Base-by-base conservation (phyloP, 2,113 vertebrate species). In the Mirza zaza region DNA sequence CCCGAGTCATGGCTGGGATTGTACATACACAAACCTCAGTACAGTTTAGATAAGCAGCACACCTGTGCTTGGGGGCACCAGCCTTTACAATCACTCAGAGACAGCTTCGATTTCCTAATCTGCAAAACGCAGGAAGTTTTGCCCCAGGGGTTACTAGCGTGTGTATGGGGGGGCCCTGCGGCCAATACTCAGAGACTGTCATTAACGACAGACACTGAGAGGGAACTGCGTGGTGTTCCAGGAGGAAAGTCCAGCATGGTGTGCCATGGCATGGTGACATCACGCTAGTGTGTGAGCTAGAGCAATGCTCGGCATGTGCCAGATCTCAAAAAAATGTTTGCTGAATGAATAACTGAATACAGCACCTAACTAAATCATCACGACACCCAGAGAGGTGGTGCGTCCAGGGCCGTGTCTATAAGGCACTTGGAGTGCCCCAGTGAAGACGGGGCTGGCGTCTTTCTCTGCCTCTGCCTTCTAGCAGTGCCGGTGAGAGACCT, bases 1-100 rank as follows among this genome's bases (percentile, higher is more conserved):
- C 81, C 45, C 27, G 12, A 48, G 13, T 11, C 10, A 1, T 1
- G 25, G 17, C 21, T 8, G 20, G 42, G 42, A n/a, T 15, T n/a
- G 7, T 25, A 36, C 42, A 9, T 25, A 36, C 0, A 2, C 1
- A 23, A 5, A 52, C 45, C 67, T 71, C 39, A 13, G 80, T 0
- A 4, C 0, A 3, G 5, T 3, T 9, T 34, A 2, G 10, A 17
- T 6, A 23, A 32, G n/a, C 17, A 3, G 45, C 50, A 12, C 8
- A 11, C 57, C 34, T 13, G 17, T 18, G 68, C 42, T 52, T 5
- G 3, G 77, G 68, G 73, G 34, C 57, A 42, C 48, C 0, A 0
- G 42, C 59, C 1, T 23, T 55, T 55, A 36, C 42, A 39, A 23
- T n/a, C 32, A 32, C 25, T n/a, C 45, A 1, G 0, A 4, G 50